These are phyloP conservation scores for Butorides virescens DNA, from an alignment of 2,113 vertebrate species.

Conservation along the genomic window DNA sequence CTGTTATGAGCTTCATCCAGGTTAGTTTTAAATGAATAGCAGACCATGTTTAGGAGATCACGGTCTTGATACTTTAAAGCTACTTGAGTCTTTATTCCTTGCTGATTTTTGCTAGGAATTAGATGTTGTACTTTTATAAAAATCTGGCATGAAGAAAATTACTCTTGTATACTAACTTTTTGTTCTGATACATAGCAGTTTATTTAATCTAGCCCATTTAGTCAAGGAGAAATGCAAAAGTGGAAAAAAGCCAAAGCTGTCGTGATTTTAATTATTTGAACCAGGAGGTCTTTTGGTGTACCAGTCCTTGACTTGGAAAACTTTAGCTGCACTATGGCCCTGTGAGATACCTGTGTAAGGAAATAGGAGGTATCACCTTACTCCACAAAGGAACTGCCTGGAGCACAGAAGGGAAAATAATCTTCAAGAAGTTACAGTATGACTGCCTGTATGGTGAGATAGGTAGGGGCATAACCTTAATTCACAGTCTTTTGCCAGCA, in stretches of 20 bases:
- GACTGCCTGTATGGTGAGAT: neutral
- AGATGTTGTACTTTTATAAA: neutral
- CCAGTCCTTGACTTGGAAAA: neutral
- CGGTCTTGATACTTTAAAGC: neutral
- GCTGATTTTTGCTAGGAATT: neutral
- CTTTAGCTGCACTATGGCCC: neutral
- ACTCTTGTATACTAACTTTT: neutral
- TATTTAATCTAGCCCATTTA: neutral
- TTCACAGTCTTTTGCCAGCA: neutral
- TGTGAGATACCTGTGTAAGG: neutral
- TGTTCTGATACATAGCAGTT: neutral
- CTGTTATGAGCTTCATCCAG: neutral
- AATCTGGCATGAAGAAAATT: neutral
- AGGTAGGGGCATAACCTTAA: neutral
- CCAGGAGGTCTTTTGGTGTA: neutral
- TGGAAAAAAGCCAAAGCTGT: slow-evolving; percentile 13
- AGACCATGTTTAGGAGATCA: neutral
- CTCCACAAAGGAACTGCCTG: neutral
- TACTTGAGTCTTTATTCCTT: neutral
- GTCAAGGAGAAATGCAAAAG: neutral
- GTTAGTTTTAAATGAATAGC: neutral
- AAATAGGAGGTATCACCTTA: neutral
- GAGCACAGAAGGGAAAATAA: neutral
- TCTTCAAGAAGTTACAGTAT: neutral
- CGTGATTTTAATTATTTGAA: neutral